These are phyloP conservation scores for Eufriesea mexicana DNA, from an alignment of 1,140 invertebrate genomes.

Conservation along the genomic window DNA sequence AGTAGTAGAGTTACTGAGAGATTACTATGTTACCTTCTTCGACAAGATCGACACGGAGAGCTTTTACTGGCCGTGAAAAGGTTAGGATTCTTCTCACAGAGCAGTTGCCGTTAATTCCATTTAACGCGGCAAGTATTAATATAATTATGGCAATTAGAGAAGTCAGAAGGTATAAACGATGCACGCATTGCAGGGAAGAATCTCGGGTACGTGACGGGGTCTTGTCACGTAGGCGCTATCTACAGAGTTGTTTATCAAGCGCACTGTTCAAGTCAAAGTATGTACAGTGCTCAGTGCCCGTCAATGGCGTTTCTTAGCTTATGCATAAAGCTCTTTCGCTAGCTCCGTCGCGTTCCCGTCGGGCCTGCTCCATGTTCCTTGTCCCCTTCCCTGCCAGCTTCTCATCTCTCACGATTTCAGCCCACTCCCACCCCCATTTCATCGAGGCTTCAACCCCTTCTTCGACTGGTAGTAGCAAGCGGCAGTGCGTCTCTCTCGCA, in stretches of 20 bases:
- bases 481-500: constrained; percentile 65
- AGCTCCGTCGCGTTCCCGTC: constrained; percentile 55
- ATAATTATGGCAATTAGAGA: neutral
- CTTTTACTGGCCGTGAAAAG: too few species aligned
- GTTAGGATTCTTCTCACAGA: too few species aligned
- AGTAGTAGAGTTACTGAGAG: too few species aligned
- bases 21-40: too few species aligned
- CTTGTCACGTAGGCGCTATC: constrained; percentile 48
- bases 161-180: neutral
- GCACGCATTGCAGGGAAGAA: neutral
- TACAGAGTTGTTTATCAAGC: constrained; percentile 73
- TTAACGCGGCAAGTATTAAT: neutral
- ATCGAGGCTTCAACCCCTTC: constrained; percentile 69
- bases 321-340: constrained; percentile 80
- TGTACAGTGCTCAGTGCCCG: constrained; percentile 57
- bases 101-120: neutral
- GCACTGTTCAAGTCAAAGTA: constrained; percentile 68
- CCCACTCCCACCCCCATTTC: constrained; percentile 48
- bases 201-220: constrained; percentile 56
- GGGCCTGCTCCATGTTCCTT: constrained; percentile 39
- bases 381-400: constrained; percentile 42
- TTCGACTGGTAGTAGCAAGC: constrained; percentile 57
- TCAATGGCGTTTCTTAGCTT: constrained; percentile 81
- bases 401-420: constrained; percentile 65
- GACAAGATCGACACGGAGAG: too few species aligned